phyloP scores from a whole-genome alignment of 2,888 invertebrate species.

The Caenorhabditis sp. region DNA sequence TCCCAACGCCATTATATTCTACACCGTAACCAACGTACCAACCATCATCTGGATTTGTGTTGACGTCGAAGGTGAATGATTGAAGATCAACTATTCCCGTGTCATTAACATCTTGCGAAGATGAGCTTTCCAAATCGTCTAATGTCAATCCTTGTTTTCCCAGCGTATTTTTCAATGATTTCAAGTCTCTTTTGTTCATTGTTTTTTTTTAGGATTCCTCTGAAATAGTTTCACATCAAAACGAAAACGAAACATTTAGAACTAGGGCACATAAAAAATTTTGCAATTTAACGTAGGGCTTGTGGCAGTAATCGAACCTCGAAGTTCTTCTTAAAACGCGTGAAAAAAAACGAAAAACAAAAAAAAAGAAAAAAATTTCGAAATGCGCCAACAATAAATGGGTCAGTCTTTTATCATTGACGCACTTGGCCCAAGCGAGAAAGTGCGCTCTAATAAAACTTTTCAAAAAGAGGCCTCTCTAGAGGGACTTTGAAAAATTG shows the following conservation, averaged over 20 bases:
- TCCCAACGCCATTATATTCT: constrained; percentile 51
- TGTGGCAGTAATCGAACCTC: background rate
- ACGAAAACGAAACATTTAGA: too few relatives aligned
- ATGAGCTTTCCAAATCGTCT: constrained; percentile 11
- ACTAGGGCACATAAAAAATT: background rate
- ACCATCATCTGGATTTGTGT: constrained; percentile 36
- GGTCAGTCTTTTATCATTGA: too few relatives aligned
- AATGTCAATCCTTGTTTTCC: constrained; percentile 26
- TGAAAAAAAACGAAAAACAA: background rate
- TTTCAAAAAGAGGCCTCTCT: too few relatives aligned
- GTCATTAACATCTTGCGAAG: background rate
- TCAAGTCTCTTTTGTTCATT: constrained; percentile 18
- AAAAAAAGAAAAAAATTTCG: background rate
- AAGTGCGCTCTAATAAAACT: too few relatives aligned
- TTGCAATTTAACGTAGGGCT: background rate
- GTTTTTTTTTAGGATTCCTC: background rate
- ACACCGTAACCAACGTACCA: constrained; percentile 58
- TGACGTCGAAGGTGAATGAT: constrained; percentile 8
- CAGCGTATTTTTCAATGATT: constrained; percentile 20
- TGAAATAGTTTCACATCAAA: too few relatives aligned
- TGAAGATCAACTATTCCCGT: constrained; percentile 18
- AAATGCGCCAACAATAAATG: too few relatives aligned
- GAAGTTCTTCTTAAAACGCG: background rate
- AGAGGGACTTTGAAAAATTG: too few relatives aligned
- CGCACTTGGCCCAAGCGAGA: too few relatives aligned